phyloP scores from a whole-genome alignment of 1,140 invertebrate species.

The Platorchestia sp. region DNA sequence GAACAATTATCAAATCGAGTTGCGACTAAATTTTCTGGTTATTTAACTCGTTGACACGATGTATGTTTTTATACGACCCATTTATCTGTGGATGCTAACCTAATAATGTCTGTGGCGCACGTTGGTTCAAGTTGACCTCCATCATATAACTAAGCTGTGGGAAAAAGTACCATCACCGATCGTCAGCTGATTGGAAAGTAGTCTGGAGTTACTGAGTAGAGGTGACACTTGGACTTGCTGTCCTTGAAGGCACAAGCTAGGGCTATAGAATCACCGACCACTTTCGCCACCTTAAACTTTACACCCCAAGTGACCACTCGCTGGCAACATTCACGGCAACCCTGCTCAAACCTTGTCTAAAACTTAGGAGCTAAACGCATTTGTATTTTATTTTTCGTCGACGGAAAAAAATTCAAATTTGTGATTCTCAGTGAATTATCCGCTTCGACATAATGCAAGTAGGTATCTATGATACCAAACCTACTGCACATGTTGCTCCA shows the following conservation, averaged over 20 bases:
- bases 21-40: not conserved
- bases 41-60: not conserved
- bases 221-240: not conserved
- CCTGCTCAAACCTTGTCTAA: not conserved
- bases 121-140: not conserved
- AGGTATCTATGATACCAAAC: not conserved
- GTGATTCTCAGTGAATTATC: not conserved
- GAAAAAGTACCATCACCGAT: conserved; percentile 1
- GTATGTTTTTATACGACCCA: not conserved
- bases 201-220: conserved; percentile 2
- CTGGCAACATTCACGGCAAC: not conserved
- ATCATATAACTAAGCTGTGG: not conserved
- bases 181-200: conserved; percentile 36
- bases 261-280: not conserved
- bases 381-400: not conserved
- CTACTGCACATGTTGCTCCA: no score
- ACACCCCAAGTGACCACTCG: not conserved
- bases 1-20: not conserved
- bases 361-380: not conserved
- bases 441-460: not conserved
- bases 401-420: not conserved
- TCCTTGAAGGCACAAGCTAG: not conserved
- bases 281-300: conserved; percentile 25
- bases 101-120: not conserved
- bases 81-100: not conserved